Evolutionary conservation across 1,140 invertebrate species (phyloP).

Genomic region (Probaryconus sp.): DNA sequence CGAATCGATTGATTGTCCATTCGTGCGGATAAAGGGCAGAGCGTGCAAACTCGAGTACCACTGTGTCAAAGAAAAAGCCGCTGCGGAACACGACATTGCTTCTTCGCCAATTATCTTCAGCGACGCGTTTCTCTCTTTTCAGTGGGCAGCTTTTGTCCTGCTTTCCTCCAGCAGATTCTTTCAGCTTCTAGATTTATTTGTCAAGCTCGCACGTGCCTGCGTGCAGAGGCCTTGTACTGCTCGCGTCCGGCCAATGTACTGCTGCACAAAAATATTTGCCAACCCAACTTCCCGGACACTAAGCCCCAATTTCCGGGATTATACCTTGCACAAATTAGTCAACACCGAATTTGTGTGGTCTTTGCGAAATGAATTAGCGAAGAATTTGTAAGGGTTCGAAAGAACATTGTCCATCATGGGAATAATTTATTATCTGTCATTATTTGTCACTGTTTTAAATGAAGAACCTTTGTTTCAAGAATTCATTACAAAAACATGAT

Average conservation of each 20-base stretch:
- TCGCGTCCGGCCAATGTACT: constrained; percentile 2
- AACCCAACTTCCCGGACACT: too few species aligned
- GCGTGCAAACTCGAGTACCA: constrained; percentile 57
- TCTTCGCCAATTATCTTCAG: constrained; percentile 70
- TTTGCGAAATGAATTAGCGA: too few species aligned
- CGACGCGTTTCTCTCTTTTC: constrained; percentile 54
- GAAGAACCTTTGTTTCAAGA: too few species aligned
- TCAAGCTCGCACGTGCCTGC: constrained; percentile 64
- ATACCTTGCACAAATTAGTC: too few species aligned
- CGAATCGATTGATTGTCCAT: constrained; percentile 1
- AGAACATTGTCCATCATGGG: too few species aligned
- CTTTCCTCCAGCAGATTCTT: constrained; percentile 40
- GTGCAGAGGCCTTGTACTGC: constrained; percentile 20
- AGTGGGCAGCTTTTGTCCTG: constrained; percentile 15
- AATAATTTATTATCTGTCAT: too few species aligned
- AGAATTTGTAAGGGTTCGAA: too few species aligned
- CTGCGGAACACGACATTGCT: constrained; percentile 65
- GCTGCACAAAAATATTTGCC: constrained; percentile 39
- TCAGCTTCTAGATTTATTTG: constrained; percentile 69
- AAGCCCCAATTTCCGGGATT: too few species aligned
- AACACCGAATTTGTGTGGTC: too few species aligned
- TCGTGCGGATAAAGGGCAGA: constrained; percentile 11
- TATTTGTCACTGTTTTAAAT: too few species aligned
- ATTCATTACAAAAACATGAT: too few species aligned
- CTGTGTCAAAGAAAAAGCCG: constrained; percentile 68